Conservation (phyloP, 2,797 vertebrate species). For the Emydoidea blandingii region DNA sequence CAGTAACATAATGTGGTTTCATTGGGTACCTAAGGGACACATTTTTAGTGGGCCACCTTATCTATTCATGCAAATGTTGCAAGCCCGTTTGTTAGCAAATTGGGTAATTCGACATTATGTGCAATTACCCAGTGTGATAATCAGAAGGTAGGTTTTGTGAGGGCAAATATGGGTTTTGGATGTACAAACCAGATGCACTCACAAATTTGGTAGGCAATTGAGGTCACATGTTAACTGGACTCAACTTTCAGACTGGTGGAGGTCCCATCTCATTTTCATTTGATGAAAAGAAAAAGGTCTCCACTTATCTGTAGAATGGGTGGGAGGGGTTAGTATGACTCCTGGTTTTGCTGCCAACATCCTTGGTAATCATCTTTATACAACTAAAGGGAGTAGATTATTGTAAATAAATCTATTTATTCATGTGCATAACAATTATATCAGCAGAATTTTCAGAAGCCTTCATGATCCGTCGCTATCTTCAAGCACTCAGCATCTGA, state of each 20-base stretch:
- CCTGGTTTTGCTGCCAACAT: background rate
- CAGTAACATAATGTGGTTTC: background rate
- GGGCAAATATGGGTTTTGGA: rapidly evolving
- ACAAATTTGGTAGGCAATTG: background rate
- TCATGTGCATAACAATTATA: background rate
- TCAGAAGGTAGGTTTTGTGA: background rate
- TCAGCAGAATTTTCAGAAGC: background rate
- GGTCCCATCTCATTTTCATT: background rate
- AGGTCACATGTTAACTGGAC: background rate
- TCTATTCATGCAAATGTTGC: background rate
- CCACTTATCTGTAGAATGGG: rapidly evolving
- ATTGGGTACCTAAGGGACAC: background rate
- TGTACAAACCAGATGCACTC: background rate
- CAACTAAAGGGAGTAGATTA: background rate
- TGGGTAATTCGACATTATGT: background rate
- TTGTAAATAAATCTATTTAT: background rate
- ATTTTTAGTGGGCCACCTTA: background rate
- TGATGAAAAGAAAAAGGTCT: background rate
- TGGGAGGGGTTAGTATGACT: background rate
- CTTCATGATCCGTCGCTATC: background rate
- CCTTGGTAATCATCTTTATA: background rate
- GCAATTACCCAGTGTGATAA: conserved; percentile 1
- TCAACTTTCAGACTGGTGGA: background rate
- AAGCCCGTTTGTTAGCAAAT: background rate
- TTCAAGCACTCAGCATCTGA: background rate